Conservation (phyloP, 2,797 vertebrate genomes). For the Peromyscus melanophrys region DNA sequence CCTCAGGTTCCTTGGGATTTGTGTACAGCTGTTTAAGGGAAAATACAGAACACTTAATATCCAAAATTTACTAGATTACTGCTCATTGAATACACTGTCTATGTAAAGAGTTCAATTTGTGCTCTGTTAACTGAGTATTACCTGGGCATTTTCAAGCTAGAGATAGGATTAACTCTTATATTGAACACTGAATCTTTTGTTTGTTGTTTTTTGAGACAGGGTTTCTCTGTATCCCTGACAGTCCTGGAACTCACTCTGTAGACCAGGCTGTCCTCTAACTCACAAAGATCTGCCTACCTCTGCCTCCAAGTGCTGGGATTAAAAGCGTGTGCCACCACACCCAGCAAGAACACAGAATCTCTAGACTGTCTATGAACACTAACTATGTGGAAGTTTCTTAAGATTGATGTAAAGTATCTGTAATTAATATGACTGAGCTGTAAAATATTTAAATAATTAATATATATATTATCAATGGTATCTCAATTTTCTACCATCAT, state of each 20-base stretch:
- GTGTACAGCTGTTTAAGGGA: slow-evolving; percentile 90
- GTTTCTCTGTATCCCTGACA: background rate
- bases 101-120: slow-evolving; percentile 53
- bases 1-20: slow-evolving; percentile 90
- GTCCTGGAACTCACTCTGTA: background rate
- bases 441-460: slow-evolving; percentile 54
- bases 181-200: background rate
- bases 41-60: slow-evolving; percentile 74
- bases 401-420: slow-evolving; percentile 5
- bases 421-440: slow-evolving; percentile 43
- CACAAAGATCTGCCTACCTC: background rate
- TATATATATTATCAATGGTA: slow-evolving; percentile 7
- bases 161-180: slow-evolving; percentile 39
- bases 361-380: slow-evolving; percentile 46
- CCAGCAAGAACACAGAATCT: background rate
- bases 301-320: background rate
- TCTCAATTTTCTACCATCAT: slow-evolving; percentile 35
- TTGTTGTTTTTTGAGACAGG: background rate
- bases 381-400: slow-evolving; percentile 49
- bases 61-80: slow-evolving; percentile 49
- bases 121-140: slow-evolving; percentile 1
- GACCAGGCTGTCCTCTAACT: background rate
- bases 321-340: background rate
- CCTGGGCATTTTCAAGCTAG: slow-evolving; percentile 38
- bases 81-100: slow-evolving; percentile 24